Percentiles rank a stretch among this genome's conserved stretches.
These are phyloP conservation scores for Australoheros scitulus DNA, from an alignment of 2,113 vertebrate species.

Conservation along the genomic window DNA sequence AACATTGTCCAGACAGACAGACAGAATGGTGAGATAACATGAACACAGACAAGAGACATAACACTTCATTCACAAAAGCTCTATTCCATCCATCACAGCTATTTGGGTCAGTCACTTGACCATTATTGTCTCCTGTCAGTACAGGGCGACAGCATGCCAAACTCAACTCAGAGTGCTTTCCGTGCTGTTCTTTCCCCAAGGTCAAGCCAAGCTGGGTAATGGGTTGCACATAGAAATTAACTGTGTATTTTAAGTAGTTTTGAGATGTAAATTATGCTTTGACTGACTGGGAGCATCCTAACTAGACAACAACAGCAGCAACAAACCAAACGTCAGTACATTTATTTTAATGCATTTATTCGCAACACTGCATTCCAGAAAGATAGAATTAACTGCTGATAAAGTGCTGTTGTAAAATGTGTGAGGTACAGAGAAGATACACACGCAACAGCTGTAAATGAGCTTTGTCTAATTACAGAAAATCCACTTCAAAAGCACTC, in stretches of 20 bases:
- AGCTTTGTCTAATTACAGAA: not conserved
- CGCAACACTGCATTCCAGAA: conserved; percentile 36
- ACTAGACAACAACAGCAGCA: not conserved
- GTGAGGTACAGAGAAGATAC: not conserved
- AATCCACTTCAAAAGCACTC: conserved; percentile 42
- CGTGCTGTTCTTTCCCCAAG: conserved; percentile 26
- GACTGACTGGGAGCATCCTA: not conserved
- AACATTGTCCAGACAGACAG: conserved; percentile 63
- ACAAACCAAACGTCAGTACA: conserved; percentile 4
- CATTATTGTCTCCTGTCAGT: conserved; percentile 59
- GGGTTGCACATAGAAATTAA: not conserved
- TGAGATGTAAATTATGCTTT: not conserved
- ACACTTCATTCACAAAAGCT: conserved; percentile 77
- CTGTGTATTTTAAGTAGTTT: not conserved
- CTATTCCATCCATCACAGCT: conserved; percentile 64
- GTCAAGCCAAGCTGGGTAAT: conserved; percentile 15
- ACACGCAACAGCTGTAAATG: not conserved
- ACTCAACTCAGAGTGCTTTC: conserved; percentile 37
- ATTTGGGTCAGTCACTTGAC: conserved; percentile 71
- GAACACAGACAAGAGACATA: conserved; percentile 63
- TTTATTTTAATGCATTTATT: conserved; percentile 65
- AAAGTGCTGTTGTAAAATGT: not conserved
- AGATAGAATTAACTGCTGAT: not conserved
- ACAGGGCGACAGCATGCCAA: conserved; percentile 34
- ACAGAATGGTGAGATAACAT: conserved; percentile 57